Base-by-base conservation (phyloP, 1,140 invertebrate genomes). In the Liolophura sinensis region DNA sequence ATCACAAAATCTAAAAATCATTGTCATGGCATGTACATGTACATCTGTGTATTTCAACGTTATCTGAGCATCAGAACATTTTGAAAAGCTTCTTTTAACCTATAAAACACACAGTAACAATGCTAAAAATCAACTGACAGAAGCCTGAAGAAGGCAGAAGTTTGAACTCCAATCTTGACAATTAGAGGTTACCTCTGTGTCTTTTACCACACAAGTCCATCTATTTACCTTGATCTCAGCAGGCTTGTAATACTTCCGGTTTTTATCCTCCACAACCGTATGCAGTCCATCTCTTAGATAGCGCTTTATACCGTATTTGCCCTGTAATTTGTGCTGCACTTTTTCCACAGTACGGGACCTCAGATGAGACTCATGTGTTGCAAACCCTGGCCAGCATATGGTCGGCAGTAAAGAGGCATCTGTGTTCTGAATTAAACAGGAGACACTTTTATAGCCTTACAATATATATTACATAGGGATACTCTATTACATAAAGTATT, bases 321-420 rank as follows among this genome's bases (percentile, higher is more conserved):
- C 95, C 85, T 92, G 91, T 52, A 99, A 86, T 76, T 92, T 91
- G 54, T 89, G 86, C 0, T 95, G 86, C 47, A 98, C 90, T 84
- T 97, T 98, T 6, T 88, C 86, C 81, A 99, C 94, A 0, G 97
- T 97, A 77, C 92, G 88, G 59, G 89, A 89, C 60, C 94, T 93
- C 0, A 98, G 82, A n/a, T 68, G 85, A 74, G 96, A 92, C 86
- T 98, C 96, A 75, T 99, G 97, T 15, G 96, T 97, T 0, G 94
- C 96, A 88, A 99, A 99, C 6, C 93, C 94, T 46, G 98, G 98
- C 87, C 96, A 99, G 16, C 95, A 96, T 72, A 99, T 91, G 1
- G 95, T 96, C 14, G 94, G 89, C 27, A 99, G 78, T 18, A 99
- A 85, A 11, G 94, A 90, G 6, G 91, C 90, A 88, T 99, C 96